These are phyloP conservation scores for Strigops habroptila DNA, from an alignment of 2,113 vertebrate genomes.

Conservation along the genomic window DNA sequence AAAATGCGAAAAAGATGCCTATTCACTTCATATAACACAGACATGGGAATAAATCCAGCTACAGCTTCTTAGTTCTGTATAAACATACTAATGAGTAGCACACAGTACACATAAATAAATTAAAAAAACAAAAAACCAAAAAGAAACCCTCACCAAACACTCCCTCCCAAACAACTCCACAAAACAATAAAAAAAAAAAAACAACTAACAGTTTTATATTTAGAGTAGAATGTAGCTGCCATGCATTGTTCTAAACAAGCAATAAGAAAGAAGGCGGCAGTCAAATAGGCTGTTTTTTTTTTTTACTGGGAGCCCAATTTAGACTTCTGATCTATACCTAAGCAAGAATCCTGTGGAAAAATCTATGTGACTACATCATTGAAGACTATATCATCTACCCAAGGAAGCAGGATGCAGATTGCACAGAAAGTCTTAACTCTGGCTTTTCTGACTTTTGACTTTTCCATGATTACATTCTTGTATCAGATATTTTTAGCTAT, in stretches of 20 bases:
- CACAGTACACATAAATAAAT: not conserved
- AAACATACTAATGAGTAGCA: not conserved
- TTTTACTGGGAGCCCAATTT: not conserved
- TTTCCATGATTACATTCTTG: not conserved
- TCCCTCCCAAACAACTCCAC: too few relatives aligned
- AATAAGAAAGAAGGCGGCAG: not conserved
- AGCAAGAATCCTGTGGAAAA: conserved; percentile 20
- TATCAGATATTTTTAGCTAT: conserved; percentile 26
- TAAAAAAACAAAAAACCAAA: too few relatives aligned
- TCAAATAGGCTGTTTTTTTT: not conserved
- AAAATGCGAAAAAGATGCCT: not conserved
- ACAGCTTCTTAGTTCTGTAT: not conserved
- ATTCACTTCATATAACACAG: not conserved
- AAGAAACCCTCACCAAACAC: not conserved
- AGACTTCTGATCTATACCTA: not conserved
- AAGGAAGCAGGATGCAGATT: not conserved
- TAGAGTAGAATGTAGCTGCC: not conserved
- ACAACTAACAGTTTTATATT: not conserved
- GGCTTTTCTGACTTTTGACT: conserved; percentile 20
- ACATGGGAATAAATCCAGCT: not conserved
- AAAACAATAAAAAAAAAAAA: too few relatives aligned
- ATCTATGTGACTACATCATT: conserved; percentile 22
- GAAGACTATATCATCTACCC: not conserved
- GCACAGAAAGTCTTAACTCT: not conserved
- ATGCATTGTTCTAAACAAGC: not conserved